Evolutionary conservation across 1,140 invertebrate genomes (phyloP).

Genomic region (Plutomurus gul): DNA sequence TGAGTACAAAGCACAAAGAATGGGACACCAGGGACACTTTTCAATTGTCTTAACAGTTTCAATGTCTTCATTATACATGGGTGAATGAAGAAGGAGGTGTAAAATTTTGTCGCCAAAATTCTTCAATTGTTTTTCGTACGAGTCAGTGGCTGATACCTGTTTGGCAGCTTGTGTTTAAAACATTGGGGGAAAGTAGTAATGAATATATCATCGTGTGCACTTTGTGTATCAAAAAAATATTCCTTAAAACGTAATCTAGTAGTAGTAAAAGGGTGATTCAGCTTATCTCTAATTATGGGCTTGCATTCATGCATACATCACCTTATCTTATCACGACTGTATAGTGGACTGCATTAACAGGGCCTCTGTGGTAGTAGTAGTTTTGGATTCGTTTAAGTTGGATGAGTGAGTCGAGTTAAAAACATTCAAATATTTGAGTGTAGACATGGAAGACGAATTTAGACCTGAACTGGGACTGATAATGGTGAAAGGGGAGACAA

Average conservation of each 20-base stretch:
- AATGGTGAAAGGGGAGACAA: constrained; percentile 33
- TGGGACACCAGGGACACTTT: constrained; percentile 6
- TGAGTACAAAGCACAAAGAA: not conserved
- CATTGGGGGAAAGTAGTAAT: too few species aligned
- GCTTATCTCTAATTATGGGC: constrained; percentile 13
- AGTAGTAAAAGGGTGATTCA: constrained; percentile 1
- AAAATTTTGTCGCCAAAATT: not conserved
- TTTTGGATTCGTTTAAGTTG: too few species aligned
- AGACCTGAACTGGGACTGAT: constrained; percentile 11
- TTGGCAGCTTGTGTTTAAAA: too few species aligned
- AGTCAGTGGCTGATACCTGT: too few species aligned
- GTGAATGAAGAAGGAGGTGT: too few species aligned
- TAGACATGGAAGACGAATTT: not conserved
- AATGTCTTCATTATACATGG: constrained; percentile 14
- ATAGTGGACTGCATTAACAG: not conserved
- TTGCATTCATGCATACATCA: not conserved
- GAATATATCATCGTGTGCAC: too few species aligned
- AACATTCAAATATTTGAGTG: too few species aligned
- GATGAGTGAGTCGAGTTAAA: too few species aligned
- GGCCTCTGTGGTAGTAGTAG: too few species aligned
- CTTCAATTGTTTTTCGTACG: too few species aligned
- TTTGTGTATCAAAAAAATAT: too few species aligned
- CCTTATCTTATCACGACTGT: constrained; percentile 22
- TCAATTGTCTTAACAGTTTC: not conserved
- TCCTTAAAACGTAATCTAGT: not conserved